Conservation (phyloP, 2,888 invertebrate genomes). For the Pammene aurita region DNA sequence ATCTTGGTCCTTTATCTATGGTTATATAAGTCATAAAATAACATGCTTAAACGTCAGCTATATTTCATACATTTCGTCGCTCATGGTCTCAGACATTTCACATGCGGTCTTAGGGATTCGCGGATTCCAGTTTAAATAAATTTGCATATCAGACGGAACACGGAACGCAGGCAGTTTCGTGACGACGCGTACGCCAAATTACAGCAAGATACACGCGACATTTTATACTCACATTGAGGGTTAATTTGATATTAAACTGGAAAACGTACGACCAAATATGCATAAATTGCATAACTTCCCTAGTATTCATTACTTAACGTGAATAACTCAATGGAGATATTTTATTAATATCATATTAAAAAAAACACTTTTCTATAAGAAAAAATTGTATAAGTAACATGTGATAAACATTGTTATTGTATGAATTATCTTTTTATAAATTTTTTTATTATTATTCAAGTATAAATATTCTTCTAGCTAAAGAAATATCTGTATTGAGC, state of each 20-base stretch:
- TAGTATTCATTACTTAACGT: constrained; percentile 3
- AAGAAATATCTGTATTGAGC: no score
- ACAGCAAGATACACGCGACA: constrained; percentile 39
- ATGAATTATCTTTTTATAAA: no score
- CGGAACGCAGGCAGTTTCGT: constrained; percentile 45
- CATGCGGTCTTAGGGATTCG: constrained; percentile 41
- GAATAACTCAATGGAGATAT: not conserved
- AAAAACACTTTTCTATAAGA: no score
- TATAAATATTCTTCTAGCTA: no score
- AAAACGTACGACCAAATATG: constrained; percentile 26
- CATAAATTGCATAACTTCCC: not conserved
- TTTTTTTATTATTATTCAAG: no score
- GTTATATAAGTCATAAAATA: not conserved
- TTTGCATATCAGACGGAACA: constrained; percentile 47
- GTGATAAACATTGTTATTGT: no score
- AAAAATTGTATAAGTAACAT: no score
- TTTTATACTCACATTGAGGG: constrained; percentile 37
- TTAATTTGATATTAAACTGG: constrained; percentile 30
- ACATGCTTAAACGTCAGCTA: not conserved
- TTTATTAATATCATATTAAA: not conserved
- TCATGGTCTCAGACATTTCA: constrained; percentile 44
- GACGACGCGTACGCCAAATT: constrained; percentile 44
- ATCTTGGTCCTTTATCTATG: not conserved
- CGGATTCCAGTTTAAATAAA: constrained; percentile 47
- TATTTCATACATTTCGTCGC: constrained; percentile 33